Evolutionary conservation across 1,140 invertebrate species (phyloP), one percentile per base, ranked within the genome.

Genomic region (Caerostris extrusa): DNA sequence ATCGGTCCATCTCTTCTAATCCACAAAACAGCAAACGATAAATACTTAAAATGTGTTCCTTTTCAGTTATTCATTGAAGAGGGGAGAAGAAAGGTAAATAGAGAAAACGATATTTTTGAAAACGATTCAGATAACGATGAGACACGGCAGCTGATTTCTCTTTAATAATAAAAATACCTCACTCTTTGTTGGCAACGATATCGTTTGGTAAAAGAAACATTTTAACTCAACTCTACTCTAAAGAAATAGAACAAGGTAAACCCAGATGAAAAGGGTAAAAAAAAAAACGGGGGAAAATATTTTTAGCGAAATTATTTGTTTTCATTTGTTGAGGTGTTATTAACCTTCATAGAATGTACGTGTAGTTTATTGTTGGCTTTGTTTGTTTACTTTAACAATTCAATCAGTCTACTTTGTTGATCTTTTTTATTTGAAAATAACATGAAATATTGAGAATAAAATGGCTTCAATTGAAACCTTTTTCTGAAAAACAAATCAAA

Each of bases 201-300:
- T 77, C 50, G 8, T 50, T 77, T 53, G 71, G 50, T 50, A 50
- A 77, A 77, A 77, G 71, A 77, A 50, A 53, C 34, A 77, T 12
- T 34, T 77, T 50, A 14, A 50, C 34, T 77, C 10, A 10, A 53
- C 34, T 34, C 34, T 34, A 34, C 34, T 34, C 34, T 34, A 67
- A 77, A 77, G 71, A 77, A 77, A 53, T 77, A 34, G 71, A 34
- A 77, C 71, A 77, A 77, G 71, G 71, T 77, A 77, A 77, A 77
- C 34, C 53, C 71, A 34, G 10, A 0, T 77, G 10, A 53, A 34
- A 77, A 14, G 71, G 34, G 10, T 53, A 53, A 34, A 34, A 34
- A 34, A 34, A 34, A 34, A 53, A 77, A 77, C n/a, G n/a, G 61
- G 10, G 61, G 50, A 77, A 53, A 34, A 34, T 77, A 12, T 50